These are phyloP conservation scores for Microtus agrestis DNA, from an alignment of 2,797 vertebrate genomes.

Conservation along the genomic window DNA sequence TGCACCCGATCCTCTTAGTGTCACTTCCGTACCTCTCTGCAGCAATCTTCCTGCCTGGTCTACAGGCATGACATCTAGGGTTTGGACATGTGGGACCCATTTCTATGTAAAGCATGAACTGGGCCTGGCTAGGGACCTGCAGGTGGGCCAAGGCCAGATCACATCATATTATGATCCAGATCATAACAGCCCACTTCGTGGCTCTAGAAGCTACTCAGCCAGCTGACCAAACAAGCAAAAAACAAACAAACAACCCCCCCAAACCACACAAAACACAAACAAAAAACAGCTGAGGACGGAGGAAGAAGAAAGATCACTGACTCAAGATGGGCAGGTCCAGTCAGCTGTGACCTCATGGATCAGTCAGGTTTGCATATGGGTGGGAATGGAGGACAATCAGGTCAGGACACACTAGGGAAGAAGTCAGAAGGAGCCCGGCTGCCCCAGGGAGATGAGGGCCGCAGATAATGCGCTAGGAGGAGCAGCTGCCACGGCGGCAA, in stretches of 20 bases:
- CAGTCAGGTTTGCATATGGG: background rate
- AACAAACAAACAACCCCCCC: background rate
- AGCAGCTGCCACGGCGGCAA: conserved; percentile 60
- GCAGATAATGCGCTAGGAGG: conserved; percentile 72
- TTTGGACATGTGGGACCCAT: background rate
- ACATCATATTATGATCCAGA: too few relatives aligned
- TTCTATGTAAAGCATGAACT: background rate
- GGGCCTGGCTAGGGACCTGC: background rate
- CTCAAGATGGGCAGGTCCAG: background rate
- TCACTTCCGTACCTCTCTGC: background rate
- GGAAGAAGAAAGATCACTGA: background rate
- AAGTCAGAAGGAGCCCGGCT: conserved; percentile 47
- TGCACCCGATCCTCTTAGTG: background rate
- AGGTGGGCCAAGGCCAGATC: background rate
- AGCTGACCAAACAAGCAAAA: background rate
- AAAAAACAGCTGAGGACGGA: background rate
- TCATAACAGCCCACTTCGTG: too few relatives aligned
- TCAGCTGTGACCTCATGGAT: background rate
- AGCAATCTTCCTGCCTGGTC: background rate
- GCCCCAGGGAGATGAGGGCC: conserved; percentile 70
- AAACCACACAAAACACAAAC: background rate
- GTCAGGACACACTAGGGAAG: conserved; percentile 38
- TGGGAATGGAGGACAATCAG: background rate
- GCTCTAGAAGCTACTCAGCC: fast-evolving
- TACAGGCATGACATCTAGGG: background rate